phyloP scores from a whole-genome alignment of 2,888 invertebrate genomes.

The Cenopis cana region DNA sequence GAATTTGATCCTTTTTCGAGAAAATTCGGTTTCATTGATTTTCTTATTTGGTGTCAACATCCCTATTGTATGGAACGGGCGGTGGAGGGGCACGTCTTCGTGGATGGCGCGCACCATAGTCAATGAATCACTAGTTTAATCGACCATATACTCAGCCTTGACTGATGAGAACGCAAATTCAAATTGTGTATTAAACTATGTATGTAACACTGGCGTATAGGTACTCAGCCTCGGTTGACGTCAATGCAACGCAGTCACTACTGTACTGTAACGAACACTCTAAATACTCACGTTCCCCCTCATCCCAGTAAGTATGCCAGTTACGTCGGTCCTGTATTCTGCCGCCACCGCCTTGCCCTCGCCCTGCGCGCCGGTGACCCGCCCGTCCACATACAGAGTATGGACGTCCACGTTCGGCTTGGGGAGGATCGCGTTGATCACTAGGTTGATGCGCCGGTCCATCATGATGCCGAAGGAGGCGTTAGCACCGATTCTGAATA shows the following conservation, averaged over 20 bases:
- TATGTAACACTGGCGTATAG: not conserved
- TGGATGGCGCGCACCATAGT: too few species aligned
- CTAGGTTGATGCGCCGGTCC: slow-evolving; percentile 79
- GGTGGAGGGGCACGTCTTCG: too few species aligned
- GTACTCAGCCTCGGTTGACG: not conserved
- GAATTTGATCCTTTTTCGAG: too few species aligned
- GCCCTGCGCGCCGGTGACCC: slow-evolving; percentile 65
- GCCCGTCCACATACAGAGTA: slow-evolving; percentile 80
- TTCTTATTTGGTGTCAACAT: too few species aligned
- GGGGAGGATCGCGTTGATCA: slow-evolving; percentile 85
- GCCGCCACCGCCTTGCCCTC: slow-evolving; percentile 70
- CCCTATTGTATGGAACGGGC: too few species aligned
- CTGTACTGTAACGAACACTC: not conserved
- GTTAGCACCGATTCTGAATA: slow-evolving; percentile 82
- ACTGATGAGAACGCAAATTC: too few species aligned
- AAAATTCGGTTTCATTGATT: too few species aligned
- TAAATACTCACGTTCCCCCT: slow-evolving; percentile 83
- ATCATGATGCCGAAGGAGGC: slow-evolving; percentile 81
- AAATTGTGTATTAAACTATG: too few species aligned
- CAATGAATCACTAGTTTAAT: too few species aligned
- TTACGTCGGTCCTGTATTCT: slow-evolving; percentile 83
- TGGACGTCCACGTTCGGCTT: slow-evolving; percentile 88
- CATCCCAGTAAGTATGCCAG: slow-evolving; percentile 82
- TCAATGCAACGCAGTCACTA: not conserved
- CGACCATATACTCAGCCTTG: too few species aligned